A percentile compares a stretch with the other conserved stretches of the same genome.
These are phyloP conservation scores for Danio kyathit DNA, from an alignment of 2,797 vertebrate genomes.

Conservation along the genomic window DNA sequence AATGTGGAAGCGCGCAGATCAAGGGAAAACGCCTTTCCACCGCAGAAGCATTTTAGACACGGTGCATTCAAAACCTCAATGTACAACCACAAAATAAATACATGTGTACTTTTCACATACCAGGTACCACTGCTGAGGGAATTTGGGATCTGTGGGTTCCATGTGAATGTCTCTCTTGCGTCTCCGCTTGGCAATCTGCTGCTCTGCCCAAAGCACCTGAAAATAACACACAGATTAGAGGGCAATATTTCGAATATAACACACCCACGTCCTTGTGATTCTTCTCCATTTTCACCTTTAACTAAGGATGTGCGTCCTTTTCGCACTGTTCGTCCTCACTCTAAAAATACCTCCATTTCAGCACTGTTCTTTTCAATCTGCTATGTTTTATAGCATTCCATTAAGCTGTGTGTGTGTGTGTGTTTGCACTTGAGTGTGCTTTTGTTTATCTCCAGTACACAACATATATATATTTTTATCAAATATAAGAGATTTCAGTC, in stretches of 20 bases:
- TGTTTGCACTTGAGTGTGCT: not conserved
- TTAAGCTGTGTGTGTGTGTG: not conserved
- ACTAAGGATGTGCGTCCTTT: slow-evolving; percentile 8
- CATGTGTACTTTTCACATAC: slow-evolving; percentile 74
- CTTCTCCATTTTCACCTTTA: slow-evolving; percentile 40
- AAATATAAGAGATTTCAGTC: no score
- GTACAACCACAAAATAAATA: slow-evolving; percentile 28
- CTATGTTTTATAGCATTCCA: not conserved
- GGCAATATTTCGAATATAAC: not conserved
- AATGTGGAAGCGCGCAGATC: slow-evolving; percentile 21
- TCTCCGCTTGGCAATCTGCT: slow-evolving; percentile 89
- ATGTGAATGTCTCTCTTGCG: slow-evolving; percentile 86
- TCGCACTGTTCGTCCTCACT: slow-evolving; percentile 13
- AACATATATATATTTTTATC: no score
- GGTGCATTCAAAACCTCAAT: not conserved
- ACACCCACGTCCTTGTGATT: slow-evolving; percentile 28
- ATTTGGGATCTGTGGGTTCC: slow-evolving; percentile 91
- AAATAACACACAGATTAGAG: slow-evolving; percentile 28
- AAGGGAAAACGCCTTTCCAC: not conserved
- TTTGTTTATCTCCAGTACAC: no score
- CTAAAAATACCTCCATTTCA: slow-evolving; percentile 37
- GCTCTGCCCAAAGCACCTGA: slow-evolving; percentile 91
- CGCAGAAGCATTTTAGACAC: slow-evolving; percentile 2
- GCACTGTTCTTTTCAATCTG: slow-evolving; percentile 40
- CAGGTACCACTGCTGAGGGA: slow-evolving; percentile 97